Conservation (phyloP, 2,888 invertebrate species). For the Eupithecia abbreviata region DNA sequence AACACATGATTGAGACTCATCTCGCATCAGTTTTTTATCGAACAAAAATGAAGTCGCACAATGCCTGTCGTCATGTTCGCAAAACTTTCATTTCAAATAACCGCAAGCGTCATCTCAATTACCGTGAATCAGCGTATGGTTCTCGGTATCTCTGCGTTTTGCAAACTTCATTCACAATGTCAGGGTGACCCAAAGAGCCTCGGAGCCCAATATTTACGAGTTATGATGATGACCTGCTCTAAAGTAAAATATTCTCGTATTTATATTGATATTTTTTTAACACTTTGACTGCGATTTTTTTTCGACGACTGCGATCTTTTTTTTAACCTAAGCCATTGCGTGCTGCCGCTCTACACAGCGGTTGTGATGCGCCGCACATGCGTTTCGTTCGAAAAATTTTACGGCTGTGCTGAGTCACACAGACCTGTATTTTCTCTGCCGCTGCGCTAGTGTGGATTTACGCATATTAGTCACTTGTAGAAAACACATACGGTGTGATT, state of each 20-base stretch:
- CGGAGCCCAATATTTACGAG: not conserved
- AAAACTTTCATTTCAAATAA: slow-evolving; percentile 27
- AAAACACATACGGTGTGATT: too few species aligned
- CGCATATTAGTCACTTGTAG: too few species aligned
- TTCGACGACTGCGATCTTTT: too few species aligned
- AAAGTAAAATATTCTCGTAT: not conserved
- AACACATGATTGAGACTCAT: not conserved
- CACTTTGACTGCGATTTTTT: too few species aligned
- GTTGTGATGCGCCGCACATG: too few species aligned
- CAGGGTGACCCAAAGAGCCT: slow-evolving; percentile 19
- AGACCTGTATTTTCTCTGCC: too few species aligned
- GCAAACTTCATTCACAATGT: slow-evolving; percentile 23
- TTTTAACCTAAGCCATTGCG: too few species aligned
- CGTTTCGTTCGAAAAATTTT: too few species aligned
- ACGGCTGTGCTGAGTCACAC: too few species aligned
- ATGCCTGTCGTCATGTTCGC: slow-evolving; percentile 27
- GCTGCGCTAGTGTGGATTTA: too few species aligned
- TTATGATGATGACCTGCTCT: not conserved
- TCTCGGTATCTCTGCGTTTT: slow-evolving; percentile 31
- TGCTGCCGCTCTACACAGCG: too few species aligned
- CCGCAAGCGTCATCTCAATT: slow-evolving; percentile 33
- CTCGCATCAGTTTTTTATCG: not conserved
- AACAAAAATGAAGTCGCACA: slow-evolving; percentile 18
- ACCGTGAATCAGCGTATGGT: slow-evolving; percentile 36
- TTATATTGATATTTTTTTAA: not conserved